Base-by-base conservation (phyloP, 2,797 vertebrate genomes). In the Sebastes miniatus region DNA sequence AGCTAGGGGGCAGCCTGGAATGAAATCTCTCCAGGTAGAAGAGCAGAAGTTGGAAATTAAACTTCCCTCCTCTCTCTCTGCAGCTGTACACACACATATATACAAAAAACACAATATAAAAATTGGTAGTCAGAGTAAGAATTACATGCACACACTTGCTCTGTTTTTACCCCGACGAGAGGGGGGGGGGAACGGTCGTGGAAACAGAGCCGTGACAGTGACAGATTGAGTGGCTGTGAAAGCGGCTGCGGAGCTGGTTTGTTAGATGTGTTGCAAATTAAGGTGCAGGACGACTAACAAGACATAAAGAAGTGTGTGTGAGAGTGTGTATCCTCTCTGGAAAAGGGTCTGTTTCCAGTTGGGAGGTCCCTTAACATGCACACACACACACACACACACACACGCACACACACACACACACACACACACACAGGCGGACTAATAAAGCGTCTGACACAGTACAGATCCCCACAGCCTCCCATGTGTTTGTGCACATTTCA, bases 1-100 rank as follows among this genome's bases (percentile, higher is more conserved):
- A 92, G 91, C 91, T 93, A 95, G 96, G 93, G 94, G 96, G 96
- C 94, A 94, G 91, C 78, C 80, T 93, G 86, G 87, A 88, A 93
- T 84, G 91, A 90, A 79, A 83, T 73, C 87, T 88, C 34, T 77
- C 18, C 63, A 83, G 76, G 65, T 68, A 11, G 12, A 79, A 12
- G 69, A 68, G 56, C 76, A 85, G 79, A 76, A 74, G 64, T 90
- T 39, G 84, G 81, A 89, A 89, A 84, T 83, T 12, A 84, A 87
- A 89, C 69, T 85, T 85, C 80, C 84, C 27, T 83, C 27, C 16
- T 2, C 6, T 83, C 68, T 76, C 39, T 83, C 34, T 4, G 50
- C 76, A 90, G 79, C 73, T 89, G 65, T 59, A 81, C 67, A 71
- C 83, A 81, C 62, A 68, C 24, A 56, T 43, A 76, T 32, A 75